Conservation (phyloP, 1,140 invertebrate species). For the Nasonia longicornis region DNA sequence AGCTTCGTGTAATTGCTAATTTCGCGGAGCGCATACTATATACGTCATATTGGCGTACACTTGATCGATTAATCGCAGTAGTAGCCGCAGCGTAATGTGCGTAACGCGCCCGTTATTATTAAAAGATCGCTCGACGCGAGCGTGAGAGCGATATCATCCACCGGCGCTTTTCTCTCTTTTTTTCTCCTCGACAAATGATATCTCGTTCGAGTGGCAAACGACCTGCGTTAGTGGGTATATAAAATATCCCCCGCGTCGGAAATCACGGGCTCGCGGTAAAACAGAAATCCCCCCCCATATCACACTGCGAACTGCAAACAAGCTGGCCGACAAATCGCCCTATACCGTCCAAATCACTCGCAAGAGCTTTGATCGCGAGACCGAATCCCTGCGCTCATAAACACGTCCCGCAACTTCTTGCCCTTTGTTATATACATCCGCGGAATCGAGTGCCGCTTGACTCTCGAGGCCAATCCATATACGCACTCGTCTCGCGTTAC, state of each 20-base stretch:
- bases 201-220: not conserved
- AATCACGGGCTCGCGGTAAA: not conserved
- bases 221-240: too few relatives aligned
- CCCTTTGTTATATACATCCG: constrained; percentile 1
- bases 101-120: too few relatives aligned
- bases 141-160: too few relatives aligned
- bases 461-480: too few relatives aligned
- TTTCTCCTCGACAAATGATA: not conserved
- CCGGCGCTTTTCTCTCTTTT: too few relatives aligned
- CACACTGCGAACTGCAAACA: not conserved
- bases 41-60: too few relatives aligned
- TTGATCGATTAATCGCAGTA: too few relatives aligned
- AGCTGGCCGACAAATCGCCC: not conserved
- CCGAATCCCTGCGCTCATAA: not conserved
- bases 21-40: not conserved
- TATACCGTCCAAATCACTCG: not conserved
- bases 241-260: too few relatives aligned
- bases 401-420: not conserved
- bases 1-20: not conserved
- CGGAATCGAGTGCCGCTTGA: constrained; percentile 4
- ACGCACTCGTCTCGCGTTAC: not conserved
- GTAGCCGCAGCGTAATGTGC: too few relatives aligned
- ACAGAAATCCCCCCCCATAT: not conserved
- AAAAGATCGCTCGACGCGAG: too few relatives aligned
- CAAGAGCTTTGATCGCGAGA: not conserved